Percentiles rank a stretch among this genome's conserved stretches.
phyloP scores from a whole-genome alignment of 2,888 invertebrate genomes.

The Nemurella pictetii region DNA sequence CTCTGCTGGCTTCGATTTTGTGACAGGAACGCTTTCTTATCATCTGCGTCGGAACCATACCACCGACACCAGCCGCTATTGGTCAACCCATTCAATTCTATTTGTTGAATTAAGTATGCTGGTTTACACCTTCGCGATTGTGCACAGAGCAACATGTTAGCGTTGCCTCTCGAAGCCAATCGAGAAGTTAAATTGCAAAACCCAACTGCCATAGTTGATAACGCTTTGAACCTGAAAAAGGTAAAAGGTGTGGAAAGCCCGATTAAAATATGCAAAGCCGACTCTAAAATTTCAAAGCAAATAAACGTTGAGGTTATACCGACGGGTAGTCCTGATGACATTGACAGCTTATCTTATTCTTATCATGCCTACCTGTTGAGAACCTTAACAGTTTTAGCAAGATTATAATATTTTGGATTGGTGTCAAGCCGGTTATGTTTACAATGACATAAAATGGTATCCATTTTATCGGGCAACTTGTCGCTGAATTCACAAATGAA shows the following conservation, averaged over 20 bases:
- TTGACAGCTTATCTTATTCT: not conserved
- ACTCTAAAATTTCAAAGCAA: not conserved
- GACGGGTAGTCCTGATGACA: not conserved
- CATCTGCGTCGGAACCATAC: constrained; percentile 16
- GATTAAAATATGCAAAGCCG: not conserved
- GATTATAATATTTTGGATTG: not conserved
- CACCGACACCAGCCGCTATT: not conserved
- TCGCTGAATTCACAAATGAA: too few relatives aligned
- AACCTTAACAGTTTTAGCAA: not conserved
- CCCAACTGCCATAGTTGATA: constrained; percentile 2
- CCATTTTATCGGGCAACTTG: not conserved
- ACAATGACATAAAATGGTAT: not conserved
- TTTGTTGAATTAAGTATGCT: not conserved
- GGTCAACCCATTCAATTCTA: not conserved
- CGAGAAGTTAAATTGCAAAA: not conserved
- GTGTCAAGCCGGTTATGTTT: not conserved
- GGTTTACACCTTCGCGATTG: not conserved
- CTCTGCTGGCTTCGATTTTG: constrained; percentile 2
- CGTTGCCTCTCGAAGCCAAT: not conserved
- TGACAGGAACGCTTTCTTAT: constrained; percentile 3
- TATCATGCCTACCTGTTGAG: not conserved
- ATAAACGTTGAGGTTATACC: not conserved
- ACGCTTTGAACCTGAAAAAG: not conserved
- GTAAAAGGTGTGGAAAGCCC: not conserved
- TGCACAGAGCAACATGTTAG: not conserved